Evolutionary conservation across 2,888 invertebrate genomes (phyloP).

Genomic region (Drepanosiphum platanoidis): DNA sequence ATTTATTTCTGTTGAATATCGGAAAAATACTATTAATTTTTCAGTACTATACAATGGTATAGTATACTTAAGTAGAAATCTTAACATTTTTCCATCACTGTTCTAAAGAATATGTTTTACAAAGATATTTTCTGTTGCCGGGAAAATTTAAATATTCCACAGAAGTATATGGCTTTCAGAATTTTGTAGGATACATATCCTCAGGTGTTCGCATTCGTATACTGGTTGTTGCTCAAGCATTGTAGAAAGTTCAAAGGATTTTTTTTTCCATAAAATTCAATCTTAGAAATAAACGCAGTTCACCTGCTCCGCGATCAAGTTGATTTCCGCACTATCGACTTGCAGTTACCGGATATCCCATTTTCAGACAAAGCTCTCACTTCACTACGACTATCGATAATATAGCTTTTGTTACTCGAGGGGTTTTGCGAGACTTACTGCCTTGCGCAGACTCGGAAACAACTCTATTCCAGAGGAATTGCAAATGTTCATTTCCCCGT

Average conservation of each 20-base stretch:
- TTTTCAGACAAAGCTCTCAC: conserved; percentile 35
- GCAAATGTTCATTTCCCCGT: conserved; percentile 32
- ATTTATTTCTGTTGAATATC: too few species aligned
- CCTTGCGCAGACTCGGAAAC: conserved; percentile 5
- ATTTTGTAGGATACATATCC: conserved; percentile 13
- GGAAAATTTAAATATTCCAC: background rate
- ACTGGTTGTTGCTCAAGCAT: background rate
- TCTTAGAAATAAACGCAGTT: conserved; percentile 38
- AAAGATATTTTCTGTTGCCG: background rate
- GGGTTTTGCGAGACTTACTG: conserved; percentile 12
- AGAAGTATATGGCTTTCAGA: background rate
- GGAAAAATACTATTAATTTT: too few species aligned
- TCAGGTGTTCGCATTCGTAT: conserved; percentile 16
- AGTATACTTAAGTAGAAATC: too few species aligned
- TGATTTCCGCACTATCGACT: conserved; percentile 47
- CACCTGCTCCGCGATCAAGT: conserved; percentile 36
- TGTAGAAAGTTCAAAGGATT: conserved; percentile 44
- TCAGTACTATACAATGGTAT: too few species aligned
- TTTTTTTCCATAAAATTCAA: conserved; percentile 49
- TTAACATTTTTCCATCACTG: too few species aligned
- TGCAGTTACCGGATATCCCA: conserved; percentile 36
- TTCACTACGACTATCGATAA: background rate
- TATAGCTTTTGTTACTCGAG: conserved; percentile 24
- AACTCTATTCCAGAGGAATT: background rate
- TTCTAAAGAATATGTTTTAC: background rate